Evolutionary conservation across 2,888 invertebrate species (phyloP).

Genomic region (Aspidiotus rigidus): DNA sequence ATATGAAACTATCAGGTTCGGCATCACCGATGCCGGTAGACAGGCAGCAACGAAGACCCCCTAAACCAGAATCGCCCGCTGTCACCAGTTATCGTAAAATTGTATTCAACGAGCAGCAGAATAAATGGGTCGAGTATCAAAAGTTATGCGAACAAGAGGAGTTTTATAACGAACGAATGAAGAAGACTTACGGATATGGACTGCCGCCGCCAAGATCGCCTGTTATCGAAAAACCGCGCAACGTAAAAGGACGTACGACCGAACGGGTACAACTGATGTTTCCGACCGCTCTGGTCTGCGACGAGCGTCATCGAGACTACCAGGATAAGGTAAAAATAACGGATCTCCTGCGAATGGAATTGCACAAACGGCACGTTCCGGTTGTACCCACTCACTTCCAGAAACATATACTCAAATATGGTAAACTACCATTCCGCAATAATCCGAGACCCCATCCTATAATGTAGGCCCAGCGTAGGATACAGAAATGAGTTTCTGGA

Average conservation of each 20-base stretch:
- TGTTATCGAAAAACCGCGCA: background rate
- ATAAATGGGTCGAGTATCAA: constrained; percentile 22
- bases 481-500: too few relatives aligned
- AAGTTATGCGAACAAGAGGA: constrained; percentile 14
- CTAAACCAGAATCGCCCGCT: constrained; percentile 12
- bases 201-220: background rate
- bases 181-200: background rate
- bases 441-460: constrained; percentile 24
- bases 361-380: constrained; percentile 19
- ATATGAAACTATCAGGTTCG: background rate
- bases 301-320: constrained; percentile 6
- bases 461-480: background rate
- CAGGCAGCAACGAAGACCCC: too few relatives aligned
- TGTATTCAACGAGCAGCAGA: constrained; percentile 5
- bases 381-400: constrained; percentile 22
- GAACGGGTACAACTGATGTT: constrained; percentile 17
- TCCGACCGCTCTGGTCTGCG: constrained; percentile 17
- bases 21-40: background rate
- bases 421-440: constrained; percentile 29
- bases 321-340: constrained; percentile 14
- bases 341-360: constrained; percentile 16
- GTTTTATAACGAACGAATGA: background rate
- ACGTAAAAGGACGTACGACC: constrained; percentile 16
- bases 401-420: constrained; percentile 18
- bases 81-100: constrained; percentile 16